phyloP scores from a whole-genome alignment of 1,140 invertebrate species.

The Lamellibrachia luymesi region DNA sequence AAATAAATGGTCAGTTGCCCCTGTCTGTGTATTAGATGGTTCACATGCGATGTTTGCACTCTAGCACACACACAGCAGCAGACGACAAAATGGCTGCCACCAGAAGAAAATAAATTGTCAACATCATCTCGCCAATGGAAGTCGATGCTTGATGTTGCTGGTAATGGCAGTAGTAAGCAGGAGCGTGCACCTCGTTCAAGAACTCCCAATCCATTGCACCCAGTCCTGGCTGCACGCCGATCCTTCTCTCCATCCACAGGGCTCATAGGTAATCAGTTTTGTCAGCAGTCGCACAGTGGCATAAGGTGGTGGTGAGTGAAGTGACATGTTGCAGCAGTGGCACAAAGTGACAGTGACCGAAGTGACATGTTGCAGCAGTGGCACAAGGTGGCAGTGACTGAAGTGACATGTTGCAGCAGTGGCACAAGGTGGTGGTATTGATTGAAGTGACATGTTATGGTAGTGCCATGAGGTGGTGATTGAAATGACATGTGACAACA shows the following conservation, averaged over 20 bases:
- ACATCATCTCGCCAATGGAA: not conserved
- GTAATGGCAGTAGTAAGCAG: not conserved
- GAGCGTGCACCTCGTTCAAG: not conserved
- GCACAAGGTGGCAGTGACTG: not conserved
- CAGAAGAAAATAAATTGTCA: not conserved
- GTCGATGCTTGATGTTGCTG: conserved; percentile 3
- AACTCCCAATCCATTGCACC: not conserved
- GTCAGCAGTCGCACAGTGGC: not conserved
- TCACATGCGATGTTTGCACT: not conserved
- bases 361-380: not conserved
- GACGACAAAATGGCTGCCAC: not conserved
- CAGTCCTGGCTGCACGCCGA: not conserved
- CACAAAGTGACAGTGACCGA: not conserved
- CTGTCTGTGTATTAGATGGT: not conserved
- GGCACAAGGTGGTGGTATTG: not conserved
- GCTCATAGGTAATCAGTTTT: not conserved
- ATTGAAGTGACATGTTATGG: not conserved
- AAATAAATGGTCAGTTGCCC: not conserved
- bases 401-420: not conserved
- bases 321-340: not conserved
- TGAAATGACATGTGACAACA: not conserved
- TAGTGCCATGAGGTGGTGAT: not conserved
- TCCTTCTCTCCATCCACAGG: not conserved
- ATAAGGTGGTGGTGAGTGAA: not conserved
- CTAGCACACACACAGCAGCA: not conserved